A percentile compares a stretch with the other conserved stretches of the same genome.
These are phyloP conservation scores for Periplaneta americana DNA, from an alignment of 1,140 invertebrate species.

Conservation along the genomic window DNA sequence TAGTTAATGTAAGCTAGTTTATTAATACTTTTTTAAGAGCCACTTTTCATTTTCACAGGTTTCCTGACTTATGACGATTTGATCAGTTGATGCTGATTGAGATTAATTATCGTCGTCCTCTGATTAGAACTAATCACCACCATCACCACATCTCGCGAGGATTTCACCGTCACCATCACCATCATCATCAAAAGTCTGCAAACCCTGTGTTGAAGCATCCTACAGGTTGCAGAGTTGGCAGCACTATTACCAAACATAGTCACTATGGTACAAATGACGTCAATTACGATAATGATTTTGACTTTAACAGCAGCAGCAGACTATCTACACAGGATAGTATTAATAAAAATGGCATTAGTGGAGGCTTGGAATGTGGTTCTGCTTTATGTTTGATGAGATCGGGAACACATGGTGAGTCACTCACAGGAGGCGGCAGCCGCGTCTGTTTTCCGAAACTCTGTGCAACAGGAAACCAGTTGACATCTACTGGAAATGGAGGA, in stretches of 20 bases:
- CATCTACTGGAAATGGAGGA: background rate
- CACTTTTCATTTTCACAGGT: constrained; percentile 33
- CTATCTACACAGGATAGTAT: background rate
- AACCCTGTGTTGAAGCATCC: background rate
- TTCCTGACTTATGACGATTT: constrained; percentile 60
- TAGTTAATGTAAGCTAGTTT: too few relatives aligned
- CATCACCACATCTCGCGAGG: background rate
- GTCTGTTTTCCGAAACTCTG: background rate
- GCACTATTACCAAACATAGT: background rate
- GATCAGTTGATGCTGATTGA: constrained; percentile 36
- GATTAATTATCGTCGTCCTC: constrained; percentile 8
- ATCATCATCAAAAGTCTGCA: background rate
- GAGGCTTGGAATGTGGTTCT: background rate
- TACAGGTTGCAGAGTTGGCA: background rate
- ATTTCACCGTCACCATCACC: background rate
- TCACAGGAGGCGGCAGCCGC: background rate
- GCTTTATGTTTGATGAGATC: background rate
- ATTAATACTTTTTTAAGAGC: too few relatives aligned
- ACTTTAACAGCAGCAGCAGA: background rate
- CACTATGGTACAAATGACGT: background rate
- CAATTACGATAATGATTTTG: background rate
- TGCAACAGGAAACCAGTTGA: background rate
- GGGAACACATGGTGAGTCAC: background rate
- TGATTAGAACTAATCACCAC: background rate
- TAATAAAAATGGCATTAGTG: background rate